phyloP scores from a whole-genome alignment of 2,797 vertebrate species.

The Bryconaethiops microstoma region DNA sequence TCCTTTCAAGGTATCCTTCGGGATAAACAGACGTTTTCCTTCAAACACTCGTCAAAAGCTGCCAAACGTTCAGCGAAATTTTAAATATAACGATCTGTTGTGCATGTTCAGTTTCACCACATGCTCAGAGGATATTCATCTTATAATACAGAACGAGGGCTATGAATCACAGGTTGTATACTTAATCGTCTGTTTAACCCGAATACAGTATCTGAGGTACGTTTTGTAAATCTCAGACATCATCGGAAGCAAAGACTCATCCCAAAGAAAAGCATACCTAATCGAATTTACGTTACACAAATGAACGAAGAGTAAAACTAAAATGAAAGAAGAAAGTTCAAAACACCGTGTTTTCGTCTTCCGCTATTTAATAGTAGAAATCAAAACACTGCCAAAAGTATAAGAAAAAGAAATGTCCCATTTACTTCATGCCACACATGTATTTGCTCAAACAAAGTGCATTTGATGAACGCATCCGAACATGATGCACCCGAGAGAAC shows the following conservation, averaged over 20 bases:
- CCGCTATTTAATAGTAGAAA: slow-evolving; percentile 59
- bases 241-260: too few relatives aligned
- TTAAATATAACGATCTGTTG: neutral
- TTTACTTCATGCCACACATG: slow-evolving; percentile 72
- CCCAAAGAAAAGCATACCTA: slow-evolving; percentile 39
- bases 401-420: slow-evolving; percentile 46
- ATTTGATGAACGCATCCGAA: slow-evolving; percentile 73
- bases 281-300: neutral
- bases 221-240: too few relatives aligned
- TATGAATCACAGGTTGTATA: neutral
- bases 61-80: neutral
- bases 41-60: slow-evolving; percentile 21
- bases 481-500: slow-evolving; percentile 72
- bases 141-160: neutral
- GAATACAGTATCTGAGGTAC: neutral
- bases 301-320: slow-evolving; percentile 37
- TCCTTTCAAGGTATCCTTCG: slow-evolving; percentile 26
- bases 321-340: slow-evolving; percentile 53
- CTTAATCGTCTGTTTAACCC: neutral
- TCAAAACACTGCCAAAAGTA: slow-evolving; percentile 51
- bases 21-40: slow-evolving; percentile 17
- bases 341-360: slow-evolving; percentile 29
- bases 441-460: slow-evolving; percentile 69
- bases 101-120: neutral
- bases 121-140: neutral